Conservation (phyloP, 2,888 invertebrate genomes). For the Melieria crassipennis region DNA sequence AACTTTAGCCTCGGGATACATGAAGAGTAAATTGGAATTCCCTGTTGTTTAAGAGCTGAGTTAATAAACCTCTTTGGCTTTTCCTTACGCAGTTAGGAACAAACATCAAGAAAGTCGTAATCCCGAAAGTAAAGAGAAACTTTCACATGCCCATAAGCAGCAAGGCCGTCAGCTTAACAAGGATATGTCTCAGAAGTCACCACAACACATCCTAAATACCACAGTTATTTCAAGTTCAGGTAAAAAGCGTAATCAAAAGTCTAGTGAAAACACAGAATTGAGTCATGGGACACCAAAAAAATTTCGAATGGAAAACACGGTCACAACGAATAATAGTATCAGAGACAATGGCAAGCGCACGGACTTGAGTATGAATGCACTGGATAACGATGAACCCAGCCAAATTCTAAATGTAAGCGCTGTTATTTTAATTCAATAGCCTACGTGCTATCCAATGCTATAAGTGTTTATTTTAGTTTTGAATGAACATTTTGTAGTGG, state of each 20-base stretch:
- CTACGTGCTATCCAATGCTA: too few relatives aligned
- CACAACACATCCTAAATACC: not conserved
- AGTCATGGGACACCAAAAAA: slow-evolving; percentile 43
- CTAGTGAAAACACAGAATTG: slow-evolving; percentile 50
- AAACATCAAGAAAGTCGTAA: slow-evolving; percentile 91
- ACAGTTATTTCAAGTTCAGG: slow-evolving; percentile 4
- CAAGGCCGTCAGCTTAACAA: slow-evolving; percentile 74
- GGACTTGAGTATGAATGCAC: not conserved
- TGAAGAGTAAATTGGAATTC: too few relatives aligned
- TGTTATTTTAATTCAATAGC: too few relatives aligned
- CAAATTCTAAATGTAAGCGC: slow-evolving; percentile 10
- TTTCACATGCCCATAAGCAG: slow-evolving; percentile 86
- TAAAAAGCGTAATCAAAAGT: slow-evolving; percentile 26
- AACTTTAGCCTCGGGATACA: too few relatives aligned
- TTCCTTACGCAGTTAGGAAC: slow-evolving; percentile 82
- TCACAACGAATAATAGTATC: not conserved
- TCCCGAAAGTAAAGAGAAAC: slow-evolving; percentile 92
- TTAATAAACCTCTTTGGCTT: slow-evolving; percentile 18
- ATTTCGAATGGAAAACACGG: slow-evolving; percentile 35
- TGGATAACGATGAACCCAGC: not conserved
- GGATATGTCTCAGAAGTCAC: slow-evolving; percentile 7
- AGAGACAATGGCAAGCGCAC: slow-evolving; percentile 15
- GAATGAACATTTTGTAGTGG: too few relatives aligned
- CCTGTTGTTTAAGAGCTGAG: too few relatives aligned
- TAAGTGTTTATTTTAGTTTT: too few relatives aligned